These are phyloP conservation scores for Labia minor DNA, from an alignment of 2,888 invertebrate species.

Conservation along the genomic window DNA sequence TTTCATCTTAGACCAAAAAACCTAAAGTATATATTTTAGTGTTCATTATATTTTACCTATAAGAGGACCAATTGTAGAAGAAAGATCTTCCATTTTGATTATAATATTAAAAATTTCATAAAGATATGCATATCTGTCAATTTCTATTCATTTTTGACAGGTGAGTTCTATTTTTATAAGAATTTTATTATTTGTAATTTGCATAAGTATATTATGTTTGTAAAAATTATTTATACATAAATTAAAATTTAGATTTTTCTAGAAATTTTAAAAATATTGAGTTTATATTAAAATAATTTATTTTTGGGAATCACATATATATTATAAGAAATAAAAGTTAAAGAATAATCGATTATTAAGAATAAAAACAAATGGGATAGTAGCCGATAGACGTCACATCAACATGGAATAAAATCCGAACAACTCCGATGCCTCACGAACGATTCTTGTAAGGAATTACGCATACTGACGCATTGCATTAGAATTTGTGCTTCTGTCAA, in stretches of 20 bases:
- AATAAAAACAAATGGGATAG: no score
- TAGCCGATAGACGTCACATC: not conserved
- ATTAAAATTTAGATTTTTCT: no score
- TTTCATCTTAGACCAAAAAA: not conserved
- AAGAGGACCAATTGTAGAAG: not conserved
- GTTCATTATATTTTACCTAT: not conserved
- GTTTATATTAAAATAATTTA: no score
- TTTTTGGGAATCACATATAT: no score
- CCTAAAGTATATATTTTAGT: not conserved
- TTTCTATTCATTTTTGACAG: not conserved
- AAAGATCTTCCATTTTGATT: not conserved
- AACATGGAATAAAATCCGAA: not conserved
- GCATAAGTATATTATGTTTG: no score
- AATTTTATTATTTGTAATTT: no score
- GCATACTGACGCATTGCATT: not conserved
- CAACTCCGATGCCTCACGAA: not conserved
- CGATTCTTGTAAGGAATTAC: not conserved
- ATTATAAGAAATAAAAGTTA: no score
- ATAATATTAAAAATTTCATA: not conserved
- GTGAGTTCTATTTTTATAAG: no score
- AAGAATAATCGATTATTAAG: no score
- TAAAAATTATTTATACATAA: no score
- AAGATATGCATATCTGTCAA: not conserved
- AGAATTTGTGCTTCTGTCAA: constrained; percentile 20
- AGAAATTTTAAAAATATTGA: no score